Conservation (phyloP, 2,113 vertebrate genomes). For the Leucopternis melanops region DNA sequence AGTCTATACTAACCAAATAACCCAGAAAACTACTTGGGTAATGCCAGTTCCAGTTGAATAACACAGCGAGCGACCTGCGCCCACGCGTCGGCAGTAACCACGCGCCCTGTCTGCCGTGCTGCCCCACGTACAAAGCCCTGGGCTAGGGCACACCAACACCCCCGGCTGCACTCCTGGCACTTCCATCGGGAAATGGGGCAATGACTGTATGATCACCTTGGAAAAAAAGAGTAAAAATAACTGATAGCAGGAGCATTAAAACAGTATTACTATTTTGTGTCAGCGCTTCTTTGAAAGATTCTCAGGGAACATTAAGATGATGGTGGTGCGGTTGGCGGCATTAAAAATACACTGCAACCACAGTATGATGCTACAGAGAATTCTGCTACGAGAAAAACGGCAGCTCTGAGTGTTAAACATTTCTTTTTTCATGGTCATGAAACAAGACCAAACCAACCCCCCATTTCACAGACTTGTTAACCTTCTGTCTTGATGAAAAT, state of each 20-base stretch:
- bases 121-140: accelerated
- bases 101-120: accelerated
- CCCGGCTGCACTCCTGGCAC: accelerated
- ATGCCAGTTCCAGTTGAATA: not conserved
- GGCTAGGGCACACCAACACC: accelerated
- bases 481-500: slow-evolving; percentile 16
- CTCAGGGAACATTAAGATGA: not conserved
- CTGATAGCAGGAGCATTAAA: not conserved
- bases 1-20: not conserved
- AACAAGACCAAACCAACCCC: not conserved
- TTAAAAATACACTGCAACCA: not conserved
- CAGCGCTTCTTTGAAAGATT: not conserved
- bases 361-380: not conserved
- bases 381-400: not conserved
- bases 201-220: not conserved
- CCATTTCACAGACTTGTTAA: not conserved
- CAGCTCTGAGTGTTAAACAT: not conserved
- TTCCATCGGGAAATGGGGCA: not conserved
- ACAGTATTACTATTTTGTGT: not conserved
- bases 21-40: not conserved
- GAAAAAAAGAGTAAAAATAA: not conserved
- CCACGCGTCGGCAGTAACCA: accelerated
- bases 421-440: not conserved
- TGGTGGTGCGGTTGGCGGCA: not conserved
- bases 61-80: accelerated